Base-by-base conservation (phyloP, 2,113 vertebrate genomes). In the Polypterus bichir region DNA sequence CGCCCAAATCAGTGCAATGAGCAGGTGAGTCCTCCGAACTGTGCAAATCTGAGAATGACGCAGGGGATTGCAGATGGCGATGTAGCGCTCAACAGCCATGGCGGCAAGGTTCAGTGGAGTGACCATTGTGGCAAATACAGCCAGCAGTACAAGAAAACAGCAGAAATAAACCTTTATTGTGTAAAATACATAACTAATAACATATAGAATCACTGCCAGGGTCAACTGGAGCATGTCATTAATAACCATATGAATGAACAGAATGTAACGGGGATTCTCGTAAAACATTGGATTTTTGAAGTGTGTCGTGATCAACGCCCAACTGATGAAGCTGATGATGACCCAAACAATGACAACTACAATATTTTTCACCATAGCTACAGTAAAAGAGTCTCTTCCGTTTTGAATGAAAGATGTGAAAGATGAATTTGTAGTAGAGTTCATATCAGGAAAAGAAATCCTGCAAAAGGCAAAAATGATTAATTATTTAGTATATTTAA, bases 241-340 rank as follows among this genome's bases (percentile, higher is more conserved):
- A 10, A 88, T 59, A 61, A 86, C 86, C 86, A 86, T 88, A 71
- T 1, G 74, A 74, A 86, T 78, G 64, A 88, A 88, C 84, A 88
- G 79, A 71, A 88, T 80, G 74, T 88, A 86, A 0, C 86, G 83
- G 0, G 86, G 84, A 66, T 88, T 83, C 67, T 85, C 84, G 1
- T 75, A 83, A 71, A 88, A 87, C 46, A 78, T 54, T 75, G 75
- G 71, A 76, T 85, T 79, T n/a, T 48, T 68, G 1, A 77, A 71
- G 68, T 86, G 86, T 46, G 84, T 86, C 65, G 70, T 70, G 64
- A 84, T 76, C 84, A 88, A 83, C 70, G 77, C 86, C 75, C 76
- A 49, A 62, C 85, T 88, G 65, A 84, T 74, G 49, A 75, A 9
- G 5, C 79, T 86, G 46, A 88, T 79, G 45, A 58, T 45, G 57